Base-by-base conservation (phyloP, 1,140 invertebrate species). In the Thaumatotibia leucotreta region DNA sequence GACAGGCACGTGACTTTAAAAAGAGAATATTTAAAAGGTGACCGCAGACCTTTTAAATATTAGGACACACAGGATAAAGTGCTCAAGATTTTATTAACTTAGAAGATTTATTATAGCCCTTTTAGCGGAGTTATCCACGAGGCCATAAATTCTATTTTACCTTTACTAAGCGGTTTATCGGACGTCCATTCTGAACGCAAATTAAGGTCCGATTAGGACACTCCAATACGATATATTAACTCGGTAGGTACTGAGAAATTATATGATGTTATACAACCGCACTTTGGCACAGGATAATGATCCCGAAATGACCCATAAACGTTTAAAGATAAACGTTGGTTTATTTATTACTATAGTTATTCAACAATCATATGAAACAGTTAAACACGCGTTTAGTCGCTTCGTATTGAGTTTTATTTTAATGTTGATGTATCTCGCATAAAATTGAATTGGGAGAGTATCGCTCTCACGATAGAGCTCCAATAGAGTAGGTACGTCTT, bases 31-130 rank as follows among this genome's bases (percentile, higher is more conserved):
- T 76, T 64, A 74, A 77, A 76, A 73, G 70, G 69, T n/a, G n/a
- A 17, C 61, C 61, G 64, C 61, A n/a, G n/a, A n/a, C n/a, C n/a
- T n/a, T n/a, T n/a, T n/a, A n/a, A n/a, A n/a, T n/a, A n/a, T n/a
- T n/a, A n/a, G 68, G 68, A 66, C 70, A 69, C 67, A 64, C 66
- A 63, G 72, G 79, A 83, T 83, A 81, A 80, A 84, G 71, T 66
- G 70, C 73, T 83, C 82, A 81, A 72, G 76, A 77, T 77, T 82
- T 83, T 83, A 85, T 85, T 83, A 81, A 80, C 75, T 83, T 76
- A 63, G 71, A 75, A 85, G 81, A 85, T 85, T 83, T 82, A 85
- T 85, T 77, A 63, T 69, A 70, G 70, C 73, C 74, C 77, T 86
- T 83, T 83, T 79, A 77, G 70, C 61, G 67, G 69, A 79, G 78